Conservation (phyloP, 2,797 vertebrate genomes). For the Muscicapa striata region DNA sequence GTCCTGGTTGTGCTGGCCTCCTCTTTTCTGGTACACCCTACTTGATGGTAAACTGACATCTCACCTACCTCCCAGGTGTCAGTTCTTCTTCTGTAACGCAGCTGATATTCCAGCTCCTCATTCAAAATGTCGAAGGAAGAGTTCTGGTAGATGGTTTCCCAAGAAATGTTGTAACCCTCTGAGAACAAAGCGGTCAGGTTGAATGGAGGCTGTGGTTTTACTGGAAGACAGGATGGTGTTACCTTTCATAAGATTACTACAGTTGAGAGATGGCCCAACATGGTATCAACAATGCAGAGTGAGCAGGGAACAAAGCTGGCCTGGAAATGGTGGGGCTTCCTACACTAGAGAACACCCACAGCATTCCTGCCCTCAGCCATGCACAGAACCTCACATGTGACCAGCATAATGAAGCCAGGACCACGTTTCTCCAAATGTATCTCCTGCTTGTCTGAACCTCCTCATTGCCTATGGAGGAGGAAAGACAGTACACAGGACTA, state of each 20-base stretch:
- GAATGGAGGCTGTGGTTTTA: slow-evolving; percentile 76
- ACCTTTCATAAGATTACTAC: background rate
- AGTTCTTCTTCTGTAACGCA: slow-evolving; percentile 65
- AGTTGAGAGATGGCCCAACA: background rate
- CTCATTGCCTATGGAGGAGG: background rate
- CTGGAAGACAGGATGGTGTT: slow-evolving; percentile 60
- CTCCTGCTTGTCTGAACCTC: background rate
- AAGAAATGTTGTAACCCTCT: slow-evolving; percentile 75
- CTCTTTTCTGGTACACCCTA: background rate
- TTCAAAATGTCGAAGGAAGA: background rate
- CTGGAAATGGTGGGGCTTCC: background rate
- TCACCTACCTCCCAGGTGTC: slow-evolving; percentile 73
- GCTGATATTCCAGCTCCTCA: slow-evolving; percentile 72
- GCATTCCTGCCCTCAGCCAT: background rate
- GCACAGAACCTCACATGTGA: background rate
- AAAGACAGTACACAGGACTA: background rate
- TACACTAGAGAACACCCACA: background rate
- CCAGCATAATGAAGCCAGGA: background rate
- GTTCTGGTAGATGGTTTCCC: slow-evolving; percentile 70
- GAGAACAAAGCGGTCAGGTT: slow-evolving; percentile 69
- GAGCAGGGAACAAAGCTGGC: background rate
- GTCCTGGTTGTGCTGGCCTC: background rate
- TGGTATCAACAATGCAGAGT: background rate
- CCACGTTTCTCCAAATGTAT: background rate
- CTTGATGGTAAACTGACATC: background rate